Percentiles rank a stretch among this genome's conserved stretches.
phyloP scores from a whole-genome alignment of 2,888 invertebrate genomes.

The Maniola hyperantus region DNA sequence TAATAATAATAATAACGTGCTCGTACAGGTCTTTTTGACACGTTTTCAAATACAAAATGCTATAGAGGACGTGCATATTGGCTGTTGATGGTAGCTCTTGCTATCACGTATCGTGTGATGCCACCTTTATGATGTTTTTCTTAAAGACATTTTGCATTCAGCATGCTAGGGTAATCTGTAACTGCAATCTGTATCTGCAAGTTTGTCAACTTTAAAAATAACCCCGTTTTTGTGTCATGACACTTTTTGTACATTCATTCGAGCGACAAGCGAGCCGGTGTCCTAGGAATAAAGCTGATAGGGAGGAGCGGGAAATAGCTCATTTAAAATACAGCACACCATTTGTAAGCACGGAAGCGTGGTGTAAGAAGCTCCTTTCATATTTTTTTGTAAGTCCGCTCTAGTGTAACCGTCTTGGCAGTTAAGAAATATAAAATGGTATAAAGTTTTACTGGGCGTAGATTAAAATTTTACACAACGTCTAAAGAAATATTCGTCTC shows the following conservation, averaged over 20 bases:
- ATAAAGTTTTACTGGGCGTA: neutral
- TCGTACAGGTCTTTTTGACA: no score
- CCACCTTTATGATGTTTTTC: neutral
- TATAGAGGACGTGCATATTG: no score
- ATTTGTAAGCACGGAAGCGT: slow-evolving; percentile 58
- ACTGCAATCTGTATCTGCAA: no score
- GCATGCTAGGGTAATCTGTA: neutral
- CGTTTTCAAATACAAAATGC: no score
- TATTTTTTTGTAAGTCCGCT: slow-evolving; percentile 52
- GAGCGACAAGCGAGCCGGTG: slow-evolving; percentile 44
- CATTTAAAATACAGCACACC: slow-evolving; percentile 71
- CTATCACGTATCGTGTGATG: neutral
- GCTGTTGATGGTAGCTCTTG: no score
- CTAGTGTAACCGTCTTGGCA: slow-evolving; percentile 37
- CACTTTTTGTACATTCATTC: slow-evolving; percentile 27
- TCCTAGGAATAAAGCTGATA: slow-evolving; percentile 59
- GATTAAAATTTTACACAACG: slow-evolving; percentile 5
- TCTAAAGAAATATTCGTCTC: neutral
- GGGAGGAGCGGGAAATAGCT: slow-evolving; percentile 62
- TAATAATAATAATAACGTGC: no score
- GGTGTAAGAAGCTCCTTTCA: slow-evolving; percentile 50
- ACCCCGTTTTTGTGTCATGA: slow-evolving; percentile 15
- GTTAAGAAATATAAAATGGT: slow-evolving; percentile 11
- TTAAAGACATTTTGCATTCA: slow-evolving; percentile 14
- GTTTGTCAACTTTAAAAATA: slow-evolving; percentile 15